Evolutionary conservation across 2,888 invertebrate genomes (phyloP), one percentile per base, ranked within the genome.

Genomic region (Drosophila antonietae): DNA sequence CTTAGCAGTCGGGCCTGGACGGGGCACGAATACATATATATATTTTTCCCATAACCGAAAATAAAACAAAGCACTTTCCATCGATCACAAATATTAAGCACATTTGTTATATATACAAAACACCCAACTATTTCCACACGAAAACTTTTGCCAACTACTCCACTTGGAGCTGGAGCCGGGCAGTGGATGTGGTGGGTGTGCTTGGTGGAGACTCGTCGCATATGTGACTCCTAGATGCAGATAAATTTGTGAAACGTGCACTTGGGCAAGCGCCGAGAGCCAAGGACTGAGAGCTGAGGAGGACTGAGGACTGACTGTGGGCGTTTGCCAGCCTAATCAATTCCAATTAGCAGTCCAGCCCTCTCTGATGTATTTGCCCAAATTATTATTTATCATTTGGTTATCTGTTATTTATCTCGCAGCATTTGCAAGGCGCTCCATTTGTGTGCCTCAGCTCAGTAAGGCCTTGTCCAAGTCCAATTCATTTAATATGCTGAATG

Each of bases 321-420:
- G 78, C 66, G 68, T 52, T 69, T 14, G 66, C 70, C 53, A 61
- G 88, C 91, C 92, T 91, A 92, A 92, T 92, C 92, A 92, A 92
- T 92, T 92, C 92, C 92, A 92, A 92, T 92, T 92, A 92, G 91
- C 82, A 83, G 88, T 81, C 89, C 80, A 69, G 85, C 83, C 90
- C 92, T 92, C 92, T 89, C 92, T 89, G 91, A 90, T 91, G 92
- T 90, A 92, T 92, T 91, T 90, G 86, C 80, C 86, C 82, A 91
- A 92, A 92, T 92, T 92, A 92, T 92, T 92, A 92, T 92, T 92
- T 91, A 92, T 92, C 91, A 92, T 92, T 91, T 90, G 89, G 81
- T 84, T 91, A 91, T 91, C 90, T 88, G 78, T 84, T 88, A 88
- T 84, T 89, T 90, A 89, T 90, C 80, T 75, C 67, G 35, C 44